Evolutionary conservation across 2,797 vertebrate genomes (phyloP).

Genomic region (Enoplosus armatus): DNA sequence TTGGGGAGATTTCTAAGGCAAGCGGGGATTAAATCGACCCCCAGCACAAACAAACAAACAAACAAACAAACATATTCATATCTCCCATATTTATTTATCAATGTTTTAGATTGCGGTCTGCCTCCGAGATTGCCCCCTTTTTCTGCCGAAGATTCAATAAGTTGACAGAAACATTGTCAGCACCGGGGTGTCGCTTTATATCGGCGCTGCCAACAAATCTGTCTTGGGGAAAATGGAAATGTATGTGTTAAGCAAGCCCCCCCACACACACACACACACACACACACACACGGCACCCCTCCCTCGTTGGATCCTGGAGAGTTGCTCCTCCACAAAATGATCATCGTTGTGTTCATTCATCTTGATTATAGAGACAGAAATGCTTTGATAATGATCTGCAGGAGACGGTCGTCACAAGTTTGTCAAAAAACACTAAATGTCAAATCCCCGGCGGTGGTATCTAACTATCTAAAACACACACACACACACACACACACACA

Average conservation of each 20-base stretch:
- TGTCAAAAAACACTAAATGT: slow-evolving; percentile 83
- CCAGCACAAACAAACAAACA: slow-evolving; percentile 81
- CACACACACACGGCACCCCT: too few relatives aligned
- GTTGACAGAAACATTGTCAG: slow-evolving; percentile 85
- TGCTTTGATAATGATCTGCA: slow-evolving; percentile 85
- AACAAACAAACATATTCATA: slow-evolving; percentile 86
- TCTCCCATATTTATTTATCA: slow-evolving; percentile 85
- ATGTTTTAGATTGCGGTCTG: slow-evolving; percentile 85
- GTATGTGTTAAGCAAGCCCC: slow-evolving; percentile 74
- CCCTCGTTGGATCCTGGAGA: slow-evolving; percentile 60
- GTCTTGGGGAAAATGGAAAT: slow-evolving; percentile 83
- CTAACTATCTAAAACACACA: slow-evolving; percentile 65
- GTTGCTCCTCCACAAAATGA: slow-evolving; percentile 71
- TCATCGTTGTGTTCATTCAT: slow-evolving; percentile 81
- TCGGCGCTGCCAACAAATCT: slow-evolving; percentile 77
- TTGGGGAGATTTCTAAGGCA: slow-evolving; percentile 78
- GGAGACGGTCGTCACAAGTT: slow-evolving; percentile 83
- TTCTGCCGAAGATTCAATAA: slow-evolving; percentile 85
- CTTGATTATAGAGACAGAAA: slow-evolving; percentile 84
- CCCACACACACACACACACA: too few relatives aligned
- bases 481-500: slow-evolving; percentile 41
- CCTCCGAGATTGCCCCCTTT: slow-evolving; percentile 81
- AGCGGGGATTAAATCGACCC: slow-evolving; percentile 78
- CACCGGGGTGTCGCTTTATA: slow-evolving; percentile 79
- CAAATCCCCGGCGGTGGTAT: slow-evolving; percentile 74